Evolutionary conservation across 2,888 invertebrate genomes (phyloP), one percentile per base, ranked within the genome.

Genomic region (Malthinus seriepunctatus): DNA sequence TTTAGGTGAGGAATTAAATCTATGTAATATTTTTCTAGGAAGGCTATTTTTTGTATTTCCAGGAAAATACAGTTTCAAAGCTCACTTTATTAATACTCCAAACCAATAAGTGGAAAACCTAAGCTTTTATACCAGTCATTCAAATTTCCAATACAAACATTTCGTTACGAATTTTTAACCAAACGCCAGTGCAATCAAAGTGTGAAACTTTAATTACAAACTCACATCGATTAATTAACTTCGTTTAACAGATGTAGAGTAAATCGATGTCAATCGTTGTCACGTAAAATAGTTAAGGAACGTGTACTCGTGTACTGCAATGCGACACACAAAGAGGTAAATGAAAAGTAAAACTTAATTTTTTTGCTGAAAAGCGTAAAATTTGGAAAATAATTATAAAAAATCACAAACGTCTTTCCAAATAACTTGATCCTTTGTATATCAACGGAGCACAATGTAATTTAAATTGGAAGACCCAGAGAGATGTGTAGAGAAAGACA

Each of bases 351-450:
- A 35, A 35, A 35, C 7, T n/a, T 35, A 5, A n/a, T 1, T 11
- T 9, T 6, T 9, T 35, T 11, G 10, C 35, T 11, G 11, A 35
- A 9, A 4, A 10, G n/a, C 35, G 5, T 35, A 12, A 38, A 14
- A 3, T 3, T 31, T 35, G n/a, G 31, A 42, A 32, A 37, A 15
- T 35, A 32, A 48, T 48, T 37, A 48, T 7, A 8, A 12, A 48
- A n/a, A 35, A 8, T 9, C 37, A 50, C 7, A 50, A 50, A 51
- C 33, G 39, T 51, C 12, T 35, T 46, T 53, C 45, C 23, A 46
- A 53, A 53, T 53, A n/a, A 53, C 35, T 47, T 47, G n/a, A 51
- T 42, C 53, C 38, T 37, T 46, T 52, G 32, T 23, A 5, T 46
- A 53, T 53, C 46, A 45, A 33, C 52, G n/a, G 31, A 31, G 44